These are phyloP conservation scores for Phoenicopterus ruber DNA, from an alignment of 2,113 vertebrate genomes.

Conservation along the genomic window DNA sequence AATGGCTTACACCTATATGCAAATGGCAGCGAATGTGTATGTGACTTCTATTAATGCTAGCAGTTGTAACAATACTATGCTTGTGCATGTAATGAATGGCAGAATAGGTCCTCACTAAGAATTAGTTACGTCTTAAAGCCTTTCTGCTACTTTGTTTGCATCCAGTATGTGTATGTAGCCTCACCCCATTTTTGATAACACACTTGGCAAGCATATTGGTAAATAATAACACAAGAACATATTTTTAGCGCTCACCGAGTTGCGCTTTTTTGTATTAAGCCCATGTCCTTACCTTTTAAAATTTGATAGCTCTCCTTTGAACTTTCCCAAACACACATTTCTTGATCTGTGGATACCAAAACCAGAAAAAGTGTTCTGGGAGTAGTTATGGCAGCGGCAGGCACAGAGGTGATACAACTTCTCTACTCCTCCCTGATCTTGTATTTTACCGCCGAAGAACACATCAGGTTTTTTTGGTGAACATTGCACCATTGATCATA, in stretches of 20 bases:
- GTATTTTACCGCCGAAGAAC: background rate
- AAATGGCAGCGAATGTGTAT: background rate
- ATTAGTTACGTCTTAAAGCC: background rate
- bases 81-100: background rate
- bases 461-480: too few relatives aligned
- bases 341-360: background rate
- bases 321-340: background rate
- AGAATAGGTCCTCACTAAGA: background rate
- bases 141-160: background rate
- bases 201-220: background rate
- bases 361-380: background rate
- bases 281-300: background rate
- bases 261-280: background rate
- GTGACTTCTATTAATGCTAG: background rate
- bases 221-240: background rate
- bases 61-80: too few relatives aligned
- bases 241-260: background rate
- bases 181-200: background rate
- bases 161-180: too few relatives aligned
- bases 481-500: accelerated
- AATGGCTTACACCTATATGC: background rate
- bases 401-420: background rate
- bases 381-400: background rate
- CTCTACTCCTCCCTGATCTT: background rate
- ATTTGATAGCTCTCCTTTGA: background rate